These are phyloP conservation scores for Bos indicus DNA, from an alignment of 2,113 vertebrate species.

Conservation along the genomic window DNA sequence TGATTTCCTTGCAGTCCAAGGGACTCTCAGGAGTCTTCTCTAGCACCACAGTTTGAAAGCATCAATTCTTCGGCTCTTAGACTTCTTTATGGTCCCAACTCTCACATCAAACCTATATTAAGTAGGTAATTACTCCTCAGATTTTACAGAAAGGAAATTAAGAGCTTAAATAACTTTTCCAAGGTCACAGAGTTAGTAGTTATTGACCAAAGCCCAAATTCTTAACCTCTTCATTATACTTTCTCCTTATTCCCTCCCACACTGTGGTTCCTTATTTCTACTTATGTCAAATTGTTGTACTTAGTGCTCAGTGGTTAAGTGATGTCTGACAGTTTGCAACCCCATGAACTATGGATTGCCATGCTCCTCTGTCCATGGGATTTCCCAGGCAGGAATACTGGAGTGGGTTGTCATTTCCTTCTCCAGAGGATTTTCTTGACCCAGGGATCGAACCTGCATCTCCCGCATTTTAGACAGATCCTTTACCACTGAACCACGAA, in stretches of 20 bases:
- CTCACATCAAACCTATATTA: neutral
- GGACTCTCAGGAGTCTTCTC: neutral
- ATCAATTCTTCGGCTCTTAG: neutral
- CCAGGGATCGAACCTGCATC: neutral
- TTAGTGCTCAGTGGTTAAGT: neutral
- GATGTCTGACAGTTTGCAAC: neutral
- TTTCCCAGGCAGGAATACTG: neutral
- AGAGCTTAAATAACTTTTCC: neutral
- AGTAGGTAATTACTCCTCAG: neutral
- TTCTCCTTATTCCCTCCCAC: neutral
- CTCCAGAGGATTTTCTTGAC: neutral
- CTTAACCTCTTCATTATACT: neutral
- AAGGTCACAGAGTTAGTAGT: neutral
- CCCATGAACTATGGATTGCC: neutral
- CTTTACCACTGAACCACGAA: neutral
- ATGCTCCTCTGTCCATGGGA: neutral
- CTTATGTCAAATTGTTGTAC: neutral
- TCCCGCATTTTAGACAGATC: neutral
- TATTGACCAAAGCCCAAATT: neutral
- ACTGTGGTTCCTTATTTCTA: neutral
- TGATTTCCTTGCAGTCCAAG: neutral
- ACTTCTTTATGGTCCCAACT: neutral
- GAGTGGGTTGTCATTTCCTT: neutral
- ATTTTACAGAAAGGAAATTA: neutral
- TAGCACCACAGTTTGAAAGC: neutral